Percentiles rank a stretch among this genome's conserved stretches.
These are phyloP conservation scores for Lampris incognitus DNA, from an alignment of 2,113 vertebrate genomes.

Conservation along the genomic window DNA sequence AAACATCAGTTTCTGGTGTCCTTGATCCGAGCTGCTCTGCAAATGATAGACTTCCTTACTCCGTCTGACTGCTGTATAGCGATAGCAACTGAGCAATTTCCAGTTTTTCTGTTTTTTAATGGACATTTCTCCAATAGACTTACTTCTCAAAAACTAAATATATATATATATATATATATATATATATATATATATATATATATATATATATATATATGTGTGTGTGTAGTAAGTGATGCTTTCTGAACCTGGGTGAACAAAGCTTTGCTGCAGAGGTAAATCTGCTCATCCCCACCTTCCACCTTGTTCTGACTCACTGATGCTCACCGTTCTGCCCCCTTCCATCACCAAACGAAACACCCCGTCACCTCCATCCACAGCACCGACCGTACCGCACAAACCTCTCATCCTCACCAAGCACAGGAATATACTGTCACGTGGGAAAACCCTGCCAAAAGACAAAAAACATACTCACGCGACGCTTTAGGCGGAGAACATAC, in stretches of 20 bases:
- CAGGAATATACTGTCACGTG: no score
- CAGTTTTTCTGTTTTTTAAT: no score
- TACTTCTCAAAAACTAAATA: no score
- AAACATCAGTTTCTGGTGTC: no score
- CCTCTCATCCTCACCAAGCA: not conserved
- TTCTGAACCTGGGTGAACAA: slow-evolving; percentile 7
- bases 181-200: not conserved
- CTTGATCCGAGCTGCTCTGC: no score
- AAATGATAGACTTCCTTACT: no score
- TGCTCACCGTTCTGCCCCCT: slow-evolving; percentile 26
- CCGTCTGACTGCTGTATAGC: no score
- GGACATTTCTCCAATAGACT: no score
- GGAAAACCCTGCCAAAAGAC: no score
- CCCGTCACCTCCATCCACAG: slow-evolving; percentile 9
- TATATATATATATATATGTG: not conserved
- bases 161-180: not conserved
- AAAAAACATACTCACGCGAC: not conserved
- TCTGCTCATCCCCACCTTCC: slow-evolving; percentile 34
- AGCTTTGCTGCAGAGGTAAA: slow-evolving; percentile 10
- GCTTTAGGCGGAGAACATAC: slow-evolving; percentile 11
- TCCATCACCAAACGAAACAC: slow-evolving; percentile 24
- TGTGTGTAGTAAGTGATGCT: not conserved
- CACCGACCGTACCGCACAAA: slow-evolving; percentile 18
- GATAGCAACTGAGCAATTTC: no score
- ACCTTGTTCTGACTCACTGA: slow-evolving; percentile 39